Percentiles rank a stretch among this genome's conserved stretches.
These are phyloP conservation scores for Megalopta genalis DNA, from an alignment of 1,140 invertebrate species.

Conservation along the genomic window DNA sequence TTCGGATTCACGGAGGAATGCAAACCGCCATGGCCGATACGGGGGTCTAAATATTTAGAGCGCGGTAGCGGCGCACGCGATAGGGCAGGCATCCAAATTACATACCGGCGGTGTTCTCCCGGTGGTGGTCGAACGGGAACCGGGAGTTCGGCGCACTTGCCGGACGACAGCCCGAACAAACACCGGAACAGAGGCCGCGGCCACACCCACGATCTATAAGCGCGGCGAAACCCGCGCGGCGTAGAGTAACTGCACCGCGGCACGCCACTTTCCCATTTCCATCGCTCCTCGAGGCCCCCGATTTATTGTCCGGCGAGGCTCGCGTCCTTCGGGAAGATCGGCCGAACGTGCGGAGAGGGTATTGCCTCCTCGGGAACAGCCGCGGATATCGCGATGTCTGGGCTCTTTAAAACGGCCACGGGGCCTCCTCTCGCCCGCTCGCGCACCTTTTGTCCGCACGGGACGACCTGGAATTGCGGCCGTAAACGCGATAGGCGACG, in stretches of 20 bases:
- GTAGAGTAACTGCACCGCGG: conserved; percentile 37
- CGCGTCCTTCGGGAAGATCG: conserved; percentile 14
- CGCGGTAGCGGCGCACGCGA: no score
- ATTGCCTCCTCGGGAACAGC: neutral
- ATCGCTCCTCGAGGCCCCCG: conserved; percentile 48
- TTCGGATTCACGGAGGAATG: neutral
- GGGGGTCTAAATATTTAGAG: neutral
- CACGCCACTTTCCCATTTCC: conserved; percentile 65
- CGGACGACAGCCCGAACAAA: neutral
- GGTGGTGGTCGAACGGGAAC: neutral
- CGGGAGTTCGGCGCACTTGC: conserved; percentile 17
- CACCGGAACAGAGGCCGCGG: neutral
- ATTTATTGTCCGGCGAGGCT: conserved; percentile 37
- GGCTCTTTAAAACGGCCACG: neutral
- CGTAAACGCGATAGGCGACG: neutral
- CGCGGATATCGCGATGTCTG: neutral
- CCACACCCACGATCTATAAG: conserved; percentile 25
- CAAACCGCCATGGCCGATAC: conserved; percentile 5
- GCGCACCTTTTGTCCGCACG: neutral
- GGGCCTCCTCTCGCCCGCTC: neutral
- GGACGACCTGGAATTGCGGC: neutral
- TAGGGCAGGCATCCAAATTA: neutral
- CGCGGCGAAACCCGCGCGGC: neutral
- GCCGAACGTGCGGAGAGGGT: neutral
- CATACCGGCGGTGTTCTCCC: neutral